Conservation (phyloP, 2,888 invertebrate species). For the Stenolophus ochropezus region DNA sequence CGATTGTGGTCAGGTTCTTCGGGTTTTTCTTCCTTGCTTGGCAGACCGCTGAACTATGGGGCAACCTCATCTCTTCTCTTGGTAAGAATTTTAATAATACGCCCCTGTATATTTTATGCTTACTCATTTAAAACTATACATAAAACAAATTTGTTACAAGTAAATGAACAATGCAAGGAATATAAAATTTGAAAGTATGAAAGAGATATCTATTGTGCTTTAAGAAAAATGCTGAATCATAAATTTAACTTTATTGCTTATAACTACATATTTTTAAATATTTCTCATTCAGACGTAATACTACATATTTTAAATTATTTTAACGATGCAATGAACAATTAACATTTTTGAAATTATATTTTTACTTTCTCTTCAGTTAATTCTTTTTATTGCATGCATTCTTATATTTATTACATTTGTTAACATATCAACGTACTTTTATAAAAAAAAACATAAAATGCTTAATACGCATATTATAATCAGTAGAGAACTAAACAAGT, state of each 20-base stretch:
- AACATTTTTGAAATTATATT: not conserved
- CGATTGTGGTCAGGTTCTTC: constrained; percentile 96
- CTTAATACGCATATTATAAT: no score
- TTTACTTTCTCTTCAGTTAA: not conserved
- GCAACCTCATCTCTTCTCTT: constrained; percentile 95
- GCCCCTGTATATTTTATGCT: no score
- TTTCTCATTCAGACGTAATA: not conserved
- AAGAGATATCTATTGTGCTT: not conserved
- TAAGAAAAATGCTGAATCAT: not conserved
- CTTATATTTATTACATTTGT: no score
- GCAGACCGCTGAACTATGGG: constrained; percentile 97
- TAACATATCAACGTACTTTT: no score
- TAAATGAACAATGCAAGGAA: not conserved
- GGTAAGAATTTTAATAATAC: constrained; percentile 81
- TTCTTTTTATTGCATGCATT: constrained; percentile 2
- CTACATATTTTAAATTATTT: not conserved
- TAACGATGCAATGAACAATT: not conserved
- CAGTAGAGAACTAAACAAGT: no score
- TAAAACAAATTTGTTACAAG: not conserved
- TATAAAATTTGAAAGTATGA: not conserved
- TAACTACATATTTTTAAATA: not conserved
- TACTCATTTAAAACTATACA: no score
- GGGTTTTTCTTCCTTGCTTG: constrained; percentile 99
- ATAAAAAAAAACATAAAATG: no score
- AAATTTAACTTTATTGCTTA: not conserved